Base-by-base conservation (phyloP, 1,140 invertebrate species). In the Pristionchus pacificus region DNA sequence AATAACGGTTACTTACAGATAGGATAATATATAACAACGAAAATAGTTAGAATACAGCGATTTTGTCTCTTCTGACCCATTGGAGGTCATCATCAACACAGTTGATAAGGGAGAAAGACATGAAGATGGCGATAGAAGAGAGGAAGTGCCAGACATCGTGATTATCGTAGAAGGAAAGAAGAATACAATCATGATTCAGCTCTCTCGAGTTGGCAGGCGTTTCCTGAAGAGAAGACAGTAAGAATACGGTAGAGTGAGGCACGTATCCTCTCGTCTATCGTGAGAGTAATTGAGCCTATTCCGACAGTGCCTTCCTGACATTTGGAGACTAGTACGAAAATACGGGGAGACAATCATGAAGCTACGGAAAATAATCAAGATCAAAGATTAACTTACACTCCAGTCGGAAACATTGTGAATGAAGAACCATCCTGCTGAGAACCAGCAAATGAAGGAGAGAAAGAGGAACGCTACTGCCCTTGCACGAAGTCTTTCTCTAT, bases 71-170 rank as follows among this genome's bases (percentile, higher is more conserved):
- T 32, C 67, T 55, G 13, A 71, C 66, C 33, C 65, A 76, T 29
- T 60, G 60, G 0, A 76, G 68, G 55, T 76, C 75, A 28, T 76
- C 75, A 29, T 76, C 75, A 30, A 76, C 67, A 2, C 70, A 59
- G 38, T 73, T 66, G 60, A 76, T 38, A 15, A 77, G 62, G 59
- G 86, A 77, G 80, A 93, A 94, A 29, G 90, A 92, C 77, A 93
- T 90, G 80, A 93, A 94, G 87, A 94, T 89, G 58, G 90, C 91
- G 31, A 89, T 87, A 2, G 92, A 90, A 24, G 92, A 93, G 0
- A 93, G 85, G 77, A 93, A 89, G 85, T 95, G 92, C 93, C 93
- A 95, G 28, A 92, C 88, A 79, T 95, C 92, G 84, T 95, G 93
- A 33, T 87, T 88, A 85, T 95, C 93, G 81, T 91, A 93, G 79